phyloP scores from a whole-genome alignment of 2,797 vertebrate species.

The Odontamblyopus lacepedii region DNA sequence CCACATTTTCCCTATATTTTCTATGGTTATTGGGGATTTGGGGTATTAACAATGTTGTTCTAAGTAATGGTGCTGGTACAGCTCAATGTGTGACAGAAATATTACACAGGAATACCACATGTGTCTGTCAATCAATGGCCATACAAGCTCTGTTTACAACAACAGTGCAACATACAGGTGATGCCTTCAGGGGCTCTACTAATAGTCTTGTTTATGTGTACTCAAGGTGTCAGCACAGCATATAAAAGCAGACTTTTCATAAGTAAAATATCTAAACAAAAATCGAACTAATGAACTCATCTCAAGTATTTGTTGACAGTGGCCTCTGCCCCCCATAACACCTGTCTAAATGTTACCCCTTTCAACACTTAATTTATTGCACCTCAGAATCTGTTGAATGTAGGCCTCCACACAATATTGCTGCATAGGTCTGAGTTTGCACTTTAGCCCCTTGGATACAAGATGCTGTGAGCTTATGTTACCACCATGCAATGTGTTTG shows the following conservation, averaged over 20 bases:
- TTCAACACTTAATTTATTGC: constrained; percentile 39
- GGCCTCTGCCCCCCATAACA: constrained; percentile 23
- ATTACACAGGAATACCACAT: constrained; percentile 33
- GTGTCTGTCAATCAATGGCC: constrained; percentile 48
- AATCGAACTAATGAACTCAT: background rate
- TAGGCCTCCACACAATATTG: constrained; percentile 26
- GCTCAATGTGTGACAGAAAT: constrained; percentile 11
- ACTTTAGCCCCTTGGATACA: background rate
- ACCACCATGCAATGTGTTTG: background rate
- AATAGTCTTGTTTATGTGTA: background rate
- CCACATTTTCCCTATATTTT: background rate
- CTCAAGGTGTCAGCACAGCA: background rate
- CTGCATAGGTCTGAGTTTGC: constrained; percentile 17
- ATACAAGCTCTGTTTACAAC: constrained; percentile 16
- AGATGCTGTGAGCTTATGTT: constrained; percentile 4
- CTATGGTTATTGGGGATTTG: background rate
- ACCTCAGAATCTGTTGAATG: constrained; percentile 8
- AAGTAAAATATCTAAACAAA: background rate
- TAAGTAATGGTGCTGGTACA: constrained; percentile 6
- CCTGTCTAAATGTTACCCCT: constrained; percentile 48
- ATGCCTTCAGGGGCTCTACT: background rate
- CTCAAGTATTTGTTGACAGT: background rate
- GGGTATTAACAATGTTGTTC: background rate
- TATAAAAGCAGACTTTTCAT: background rate
- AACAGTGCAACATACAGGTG: background rate